Base-by-base conservation (phyloP, 2,797 vertebrate genomes). In the Odontamblyopus lacepedii region DNA sequence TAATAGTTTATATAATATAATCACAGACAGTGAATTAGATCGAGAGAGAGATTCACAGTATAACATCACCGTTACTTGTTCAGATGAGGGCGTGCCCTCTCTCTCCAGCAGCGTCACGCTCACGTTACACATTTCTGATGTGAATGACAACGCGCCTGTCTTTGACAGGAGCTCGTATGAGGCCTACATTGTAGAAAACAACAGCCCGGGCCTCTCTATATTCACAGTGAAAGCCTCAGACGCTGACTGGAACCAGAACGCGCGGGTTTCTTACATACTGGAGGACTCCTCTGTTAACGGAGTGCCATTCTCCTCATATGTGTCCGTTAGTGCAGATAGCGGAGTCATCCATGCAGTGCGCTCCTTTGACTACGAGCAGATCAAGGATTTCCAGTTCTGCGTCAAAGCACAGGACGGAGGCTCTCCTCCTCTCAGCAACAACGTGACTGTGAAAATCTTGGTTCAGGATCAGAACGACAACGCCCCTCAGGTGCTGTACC, bases 111-210 rank as follows among this genome's bases (percentile, higher is more conserved):
- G 32, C 32, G 32, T 35, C 32, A 35, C 32, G 6, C 32, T 35
- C 32, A 35, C 32, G 32, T 35, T 35, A 35, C 32, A 35, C 32
- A 35, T 35, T 6, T 35, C 32, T 35, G 32, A 35, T 35, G 32
- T 35, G 32, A 94, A 94, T 70, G 94, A 94, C 76, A 94, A 94
- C 78, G 76, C 91, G 1, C 94, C 93, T 12, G 32, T 84, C 30
- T 95, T 94, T 82, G 68, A 80, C 76, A 76, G 79, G 6, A 70
- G 66, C 13, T 82, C 72, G 6, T 94, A 94, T 74, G 83, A 85
- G 7, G 78, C 85, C 12, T 86, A 41, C 51, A 65, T 93, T 48
- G 69, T 78, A 63, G 93, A 94, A 80, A 94, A 95, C 80, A 94
- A 94, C 62, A 79, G 82, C 18, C 91, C 91, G 62, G 92, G 92